phyloP scores from a whole-genome alignment of 2,113 vertebrate genomes.

The Trachemys scripta region DNA sequence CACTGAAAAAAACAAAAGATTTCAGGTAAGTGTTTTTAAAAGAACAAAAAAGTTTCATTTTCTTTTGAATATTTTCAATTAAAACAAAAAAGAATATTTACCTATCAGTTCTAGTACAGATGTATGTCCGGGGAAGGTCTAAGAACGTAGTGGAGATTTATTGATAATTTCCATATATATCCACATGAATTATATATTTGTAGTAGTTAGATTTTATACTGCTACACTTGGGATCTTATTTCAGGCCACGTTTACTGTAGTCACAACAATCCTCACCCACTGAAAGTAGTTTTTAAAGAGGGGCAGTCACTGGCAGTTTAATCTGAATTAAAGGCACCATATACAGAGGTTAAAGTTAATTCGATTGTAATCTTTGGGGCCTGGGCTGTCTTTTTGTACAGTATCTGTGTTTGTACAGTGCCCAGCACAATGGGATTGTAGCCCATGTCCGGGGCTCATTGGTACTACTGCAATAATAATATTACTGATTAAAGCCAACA shows the following conservation, averaged over 20 bases:
- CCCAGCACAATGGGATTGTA: fast-evolving
- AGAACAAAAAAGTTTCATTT: not conserved
- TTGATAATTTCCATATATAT: not conserved
- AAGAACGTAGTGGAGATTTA: constrained; percentile 3
- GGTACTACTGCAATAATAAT: not conserved
- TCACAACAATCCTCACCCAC: not conserved
- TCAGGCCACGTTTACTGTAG: not conserved
- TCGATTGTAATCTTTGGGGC: not conserved
- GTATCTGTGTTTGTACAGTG: not conserved
- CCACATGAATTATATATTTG: not conserved
- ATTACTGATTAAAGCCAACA: not conserved
- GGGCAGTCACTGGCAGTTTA: not conserved
- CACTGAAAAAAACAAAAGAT: not conserved
- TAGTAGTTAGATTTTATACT: not conserved
- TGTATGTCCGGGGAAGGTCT: constrained; percentile 8
- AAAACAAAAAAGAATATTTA: not conserved
- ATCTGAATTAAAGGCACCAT: not conserved
- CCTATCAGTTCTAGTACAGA: not conserved
- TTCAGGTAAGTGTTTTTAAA: not conserved
- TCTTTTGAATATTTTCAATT: not conserved
- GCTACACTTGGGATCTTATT: not conserved
- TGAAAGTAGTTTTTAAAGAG: fast-evolving
- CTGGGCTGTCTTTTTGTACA: not conserved
- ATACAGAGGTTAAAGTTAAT: not conserved
- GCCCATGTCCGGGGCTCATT: not conserved